A percentile compares a stretch with the other conserved stretches of the same genome.
These are phyloP conservation scores for Drosophila planitibia DNA, from an alignment of 2,888 invertebrate genomes.

Conservation along the genomic window DNA sequence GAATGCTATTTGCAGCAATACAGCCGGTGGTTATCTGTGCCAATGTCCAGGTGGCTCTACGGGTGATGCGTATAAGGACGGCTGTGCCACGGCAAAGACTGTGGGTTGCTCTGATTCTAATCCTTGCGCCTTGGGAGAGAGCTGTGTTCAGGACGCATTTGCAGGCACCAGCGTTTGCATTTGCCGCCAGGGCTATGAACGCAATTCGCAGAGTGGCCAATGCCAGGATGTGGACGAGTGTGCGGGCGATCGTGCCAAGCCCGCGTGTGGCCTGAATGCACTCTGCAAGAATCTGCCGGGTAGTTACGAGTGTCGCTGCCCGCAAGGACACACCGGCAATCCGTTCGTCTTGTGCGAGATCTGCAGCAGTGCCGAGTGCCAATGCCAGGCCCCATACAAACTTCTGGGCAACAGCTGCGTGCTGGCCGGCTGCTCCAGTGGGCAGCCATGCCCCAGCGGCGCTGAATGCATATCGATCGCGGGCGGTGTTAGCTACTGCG, in stretches of 20 bases:
- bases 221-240: constrained; percentile 96
- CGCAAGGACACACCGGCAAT: constrained; percentile 94
- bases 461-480: constrained; percentile 96
- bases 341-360: constrained; percentile 95
- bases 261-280: constrained; percentile 94
- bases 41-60: constrained; percentile 93
- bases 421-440: constrained; percentile 92
- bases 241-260: constrained; percentile 89
- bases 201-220: constrained; percentile 90
- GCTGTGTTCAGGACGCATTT: constrained; percentile 92
- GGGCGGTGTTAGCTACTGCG: constrained; percentile 96
- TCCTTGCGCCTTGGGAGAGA: constrained; percentile 94
- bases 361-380: constrained; percentile 93
- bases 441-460: constrained; percentile 92
- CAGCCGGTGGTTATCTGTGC: constrained; percentile 93
- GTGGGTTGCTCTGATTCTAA: constrained; percentile 90
- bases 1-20: constrained; percentile 95
- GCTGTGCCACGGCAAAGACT: constrained; percentile 89
- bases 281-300: constrained; percentile 97
- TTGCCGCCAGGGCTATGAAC: constrained; percentile 94
- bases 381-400: constrained; percentile 95
- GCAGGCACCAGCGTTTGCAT: constrained; percentile 93
- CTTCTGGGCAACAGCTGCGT: constrained; percentile 93
- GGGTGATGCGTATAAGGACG: constrained; percentile 92
- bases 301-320: constrained; percentile 96